Evolutionary conservation across 2,888 invertebrate genomes (phyloP).

Genomic region (Orthosia gothica): DNA sequence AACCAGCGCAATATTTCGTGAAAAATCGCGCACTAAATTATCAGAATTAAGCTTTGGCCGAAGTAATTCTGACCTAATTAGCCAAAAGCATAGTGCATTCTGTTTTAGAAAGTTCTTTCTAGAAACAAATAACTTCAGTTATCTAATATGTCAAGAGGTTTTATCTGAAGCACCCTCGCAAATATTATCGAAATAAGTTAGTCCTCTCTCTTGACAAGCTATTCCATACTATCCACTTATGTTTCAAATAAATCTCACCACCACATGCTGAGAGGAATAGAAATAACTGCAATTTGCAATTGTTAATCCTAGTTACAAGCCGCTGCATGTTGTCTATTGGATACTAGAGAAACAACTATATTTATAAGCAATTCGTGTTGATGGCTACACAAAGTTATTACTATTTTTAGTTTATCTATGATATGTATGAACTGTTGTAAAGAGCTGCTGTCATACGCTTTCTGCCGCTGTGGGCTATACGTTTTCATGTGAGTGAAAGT

Average conservation of each 20-base stretch:
- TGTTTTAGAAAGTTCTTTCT: neutral
- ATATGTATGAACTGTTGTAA: no score
- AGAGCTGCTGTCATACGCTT: no score
- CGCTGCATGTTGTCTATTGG: neutral
- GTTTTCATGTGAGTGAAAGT: no score
- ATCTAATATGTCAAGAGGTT: neutral
- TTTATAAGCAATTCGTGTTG: no score
- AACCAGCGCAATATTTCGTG: neutral
- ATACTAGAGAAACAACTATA: neutral
- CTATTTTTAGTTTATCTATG: no score
- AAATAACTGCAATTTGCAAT: slow-evolving; percentile 28
- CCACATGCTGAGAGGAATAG: slow-evolving; percentile 28
- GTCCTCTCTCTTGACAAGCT: neutral
- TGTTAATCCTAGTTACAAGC: neutral
- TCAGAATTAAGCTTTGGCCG: neutral
- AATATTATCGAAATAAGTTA: neutral
- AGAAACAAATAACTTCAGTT: neutral
- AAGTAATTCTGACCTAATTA: neutral
- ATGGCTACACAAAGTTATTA: no score
- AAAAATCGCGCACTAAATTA: neutral
- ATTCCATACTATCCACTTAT: neutral
- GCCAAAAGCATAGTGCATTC: neutral
- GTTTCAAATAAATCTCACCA: slow-evolving; percentile 7
- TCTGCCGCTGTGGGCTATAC: no score
- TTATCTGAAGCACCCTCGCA: neutral